Evolutionary conservation across 2,113 vertebrate species (phyloP), one percentile per base, ranked within the genome.

Genomic region (Colistium nudipinnis): DNA sequence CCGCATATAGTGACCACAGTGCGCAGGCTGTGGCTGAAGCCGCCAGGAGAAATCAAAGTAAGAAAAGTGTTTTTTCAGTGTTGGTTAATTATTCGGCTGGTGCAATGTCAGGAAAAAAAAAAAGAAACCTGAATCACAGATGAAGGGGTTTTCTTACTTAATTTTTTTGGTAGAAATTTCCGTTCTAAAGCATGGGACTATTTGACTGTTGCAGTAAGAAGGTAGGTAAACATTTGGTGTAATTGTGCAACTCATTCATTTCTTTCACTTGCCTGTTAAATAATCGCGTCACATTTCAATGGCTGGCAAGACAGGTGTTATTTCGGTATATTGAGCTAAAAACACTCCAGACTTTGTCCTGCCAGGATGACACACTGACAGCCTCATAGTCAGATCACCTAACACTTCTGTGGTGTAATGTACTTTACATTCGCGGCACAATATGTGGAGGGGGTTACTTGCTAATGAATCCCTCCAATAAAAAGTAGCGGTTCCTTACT

Each of bases 11-110:
- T 14, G 1, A 16, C 25, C 47, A 53, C 51, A 54, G 14, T 2
- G 53, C 49, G 14, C 72, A 53, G 33, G 9, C 54, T 24, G 62
- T 44, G 39, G n/a, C 59, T 6, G 65, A 76, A 48, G 51, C 41
- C 69, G 1, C 52, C 0, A 1, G 47, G n/a, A 52, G 17, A 45
- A 53, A 43, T 44, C 41, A 72, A 80, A 86, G 86, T 89, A 89
- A 85, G 86, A 62, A 0, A 28, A 4, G 33, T 17, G 3, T 16
- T 43, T 12, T 3, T 55, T 68, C 35, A 10, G 28, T 39, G n/a
- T 27, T 4, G 3, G 14, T 53, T 45, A 6, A 3, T 41, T 4
- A 35, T 60, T 22, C 5, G 35, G 24, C 22, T 19, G 53, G 16
- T 11, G 31, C 4, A 20, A 30, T 13, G 20, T 47, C 16, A n/a